Evolutionary conservation across 2,888 invertebrate genomes (phyloP).

Genomic region (Drosophila percnosoma): DNA sequence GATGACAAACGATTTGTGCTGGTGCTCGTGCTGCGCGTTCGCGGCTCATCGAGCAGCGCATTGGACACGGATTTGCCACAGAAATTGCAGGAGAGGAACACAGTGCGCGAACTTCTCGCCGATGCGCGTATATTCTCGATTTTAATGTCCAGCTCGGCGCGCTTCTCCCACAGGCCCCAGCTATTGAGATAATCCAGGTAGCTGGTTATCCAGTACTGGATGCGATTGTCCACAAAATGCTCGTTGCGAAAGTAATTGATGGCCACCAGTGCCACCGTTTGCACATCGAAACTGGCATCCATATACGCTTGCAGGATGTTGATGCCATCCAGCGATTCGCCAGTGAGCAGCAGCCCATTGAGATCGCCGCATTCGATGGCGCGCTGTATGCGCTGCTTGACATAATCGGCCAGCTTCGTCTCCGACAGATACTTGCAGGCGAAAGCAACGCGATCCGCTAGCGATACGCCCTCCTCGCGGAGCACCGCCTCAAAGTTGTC

Average conservation of each 20-base stretch:
- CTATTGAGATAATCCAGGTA: conserved; percentile 93
- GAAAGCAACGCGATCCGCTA: conserved; percentile 96
- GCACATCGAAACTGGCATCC: conserved; percentile 95
- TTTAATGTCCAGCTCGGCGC: conserved; percentile 95
- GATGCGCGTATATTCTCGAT: conserved; percentile 87
- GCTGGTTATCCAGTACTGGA: conserved; percentile 91
- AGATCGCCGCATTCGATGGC: conserved; percentile 92
- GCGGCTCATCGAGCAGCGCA: conserved; percentile 89
- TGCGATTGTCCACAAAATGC: conserved; percentile 87
- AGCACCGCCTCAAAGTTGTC: conserved; percentile 91
- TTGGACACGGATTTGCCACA: conserved; percentile 97
- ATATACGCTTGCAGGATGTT: conserved; percentile 90
- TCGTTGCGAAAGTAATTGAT: conserved; percentile 91
- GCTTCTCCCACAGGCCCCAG: conserved; percentile 96
- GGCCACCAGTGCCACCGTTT: conserved; percentile 93
- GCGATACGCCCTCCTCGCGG: conserved; percentile 93
- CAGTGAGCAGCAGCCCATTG: conserved; percentile 94
- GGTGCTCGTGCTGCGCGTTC: conserved; percentile 83
- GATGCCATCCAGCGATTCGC: conserved; percentile 91
- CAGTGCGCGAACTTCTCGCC: conserved; percentile 88
- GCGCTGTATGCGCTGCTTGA: conserved; percentile 89
- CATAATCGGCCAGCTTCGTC: conserved; percentile 90
- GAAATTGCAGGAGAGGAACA: conserved; percentile 96
- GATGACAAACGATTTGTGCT: conserved; percentile 89
- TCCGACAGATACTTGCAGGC: conserved; percentile 95